Base-by-base conservation (phyloP, 2,888 invertebrate genomes). In the Drosophila helvetica region DNA sequence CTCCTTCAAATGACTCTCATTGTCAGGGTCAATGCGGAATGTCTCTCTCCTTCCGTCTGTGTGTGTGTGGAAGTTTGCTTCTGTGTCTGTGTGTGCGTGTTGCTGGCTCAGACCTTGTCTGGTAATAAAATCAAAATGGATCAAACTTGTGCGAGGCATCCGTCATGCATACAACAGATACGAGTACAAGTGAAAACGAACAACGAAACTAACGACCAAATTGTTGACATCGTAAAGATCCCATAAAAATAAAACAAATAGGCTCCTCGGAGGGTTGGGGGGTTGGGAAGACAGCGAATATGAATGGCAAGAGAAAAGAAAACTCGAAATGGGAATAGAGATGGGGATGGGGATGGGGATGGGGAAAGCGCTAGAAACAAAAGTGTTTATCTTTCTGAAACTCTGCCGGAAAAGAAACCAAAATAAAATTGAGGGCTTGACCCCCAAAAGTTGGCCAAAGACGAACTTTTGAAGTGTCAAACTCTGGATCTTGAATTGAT, bases 121-220 rank as follows among this genome's bases (percentile, higher is more conserved):
- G 50, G 50, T 18, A 66, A 47, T 33, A 66, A 42, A 56, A 84
- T 79, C 72, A 74, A 84, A 84, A 84, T 81, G 82, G 68, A 80
- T 80, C 79, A 85, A 81, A 80, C 85, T 80, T 84, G 67, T 75
- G 78, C 57, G 19, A 75, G 75, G 74, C 74, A 68, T 74, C 50
- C 22, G 30, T 55, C 51, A 59, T 7, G 48, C 9, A 58, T 45
- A 57, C 42, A 68, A 47, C 51, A 33, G 68, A 64, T 61, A 61
- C 43, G 67, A 50, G 46, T 17, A 38, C 38, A 65, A 65, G 48
- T 45, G 33, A 43, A 50, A 62, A n/a, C 61, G 42, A 74, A 64
- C 46, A 61, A 38, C 54, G 30, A 33, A 55, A 55, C 54, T 52
- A 56, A 70, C 61, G 56, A 48, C 68, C 55, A 30, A 51, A 56